phyloP scores from a whole-genome alignment of 2,888 invertebrate species.

The Holacanthella duospinosa region DNA sequence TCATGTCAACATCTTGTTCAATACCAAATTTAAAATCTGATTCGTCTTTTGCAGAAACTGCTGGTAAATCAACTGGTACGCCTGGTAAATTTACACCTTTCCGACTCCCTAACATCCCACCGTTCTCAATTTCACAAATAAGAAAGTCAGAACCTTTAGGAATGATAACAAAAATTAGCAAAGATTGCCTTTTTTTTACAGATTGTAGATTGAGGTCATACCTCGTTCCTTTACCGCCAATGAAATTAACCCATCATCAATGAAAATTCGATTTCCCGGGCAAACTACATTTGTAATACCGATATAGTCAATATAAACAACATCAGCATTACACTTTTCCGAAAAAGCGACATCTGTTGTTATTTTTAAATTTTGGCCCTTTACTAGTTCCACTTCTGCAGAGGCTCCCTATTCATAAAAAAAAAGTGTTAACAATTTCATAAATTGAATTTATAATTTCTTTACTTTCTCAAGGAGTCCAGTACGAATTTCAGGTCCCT shows the following conservation, averaged over 20 bases:
- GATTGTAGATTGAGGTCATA: slow-evolving; percentile 39
- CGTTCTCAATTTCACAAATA: slow-evolving; percentile 82
- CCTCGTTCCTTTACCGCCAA: slow-evolving; percentile 66
- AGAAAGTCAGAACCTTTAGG: slow-evolving; percentile 50
- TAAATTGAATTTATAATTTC: slow-evolving; percentile 25
- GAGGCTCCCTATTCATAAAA: slow-evolving; percentile 56
- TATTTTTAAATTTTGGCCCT: slow-evolving; percentile 68
- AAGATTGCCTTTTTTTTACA: neutral
- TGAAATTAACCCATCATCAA: slow-evolving; percentile 94
- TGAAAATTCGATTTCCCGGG: slow-evolving; percentile 72
- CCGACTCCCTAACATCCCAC: slow-evolving; percentile 82
- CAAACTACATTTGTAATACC: slow-evolving; percentile 88
- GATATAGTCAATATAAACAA: slow-evolving; percentile 80
- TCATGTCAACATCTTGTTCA: slow-evolving; percentile 83
- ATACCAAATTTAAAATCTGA: slow-evolving; percentile 84
- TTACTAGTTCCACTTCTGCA: slow-evolving; percentile 79
- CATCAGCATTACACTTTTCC: slow-evolving; percentile 63
- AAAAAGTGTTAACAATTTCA: neutral
- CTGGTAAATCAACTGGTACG: slow-evolving; percentile 87
- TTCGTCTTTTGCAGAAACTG: slow-evolving; percentile 93
- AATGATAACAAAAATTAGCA: neutral
- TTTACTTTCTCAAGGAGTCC: slow-evolving; percentile 86
- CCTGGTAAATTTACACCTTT: slow-evolving; percentile 85
- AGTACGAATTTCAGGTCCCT: slow-evolving; percentile 71
- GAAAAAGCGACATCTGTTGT: slow-evolving; percentile 66